phyloP scores from a whole-genome alignment of 2,888 invertebrate species.

The Cybosia mesomella region DNA sequence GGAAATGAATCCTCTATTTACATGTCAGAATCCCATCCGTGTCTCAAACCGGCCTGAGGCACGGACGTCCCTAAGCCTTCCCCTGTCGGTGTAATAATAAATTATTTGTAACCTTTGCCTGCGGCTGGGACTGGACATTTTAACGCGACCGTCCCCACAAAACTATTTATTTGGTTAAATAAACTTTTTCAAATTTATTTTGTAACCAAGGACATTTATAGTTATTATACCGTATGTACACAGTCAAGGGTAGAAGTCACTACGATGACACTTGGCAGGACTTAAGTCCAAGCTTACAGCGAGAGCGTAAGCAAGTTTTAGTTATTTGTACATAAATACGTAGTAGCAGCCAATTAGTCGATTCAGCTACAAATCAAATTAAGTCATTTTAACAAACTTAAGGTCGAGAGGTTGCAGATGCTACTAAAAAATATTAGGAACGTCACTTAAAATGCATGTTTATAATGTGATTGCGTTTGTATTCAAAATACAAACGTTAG shows the following conservation, averaged over 20 bases:
- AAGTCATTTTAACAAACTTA: too few relatives aligned
- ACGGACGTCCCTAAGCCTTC: constrained; percentile 3
- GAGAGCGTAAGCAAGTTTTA: too few relatives aligned
- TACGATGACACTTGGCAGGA: not conserved
- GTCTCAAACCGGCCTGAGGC: constrained; percentile 14
- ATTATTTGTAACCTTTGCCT: constrained; percentile 14
- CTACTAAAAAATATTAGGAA: too few relatives aligned
- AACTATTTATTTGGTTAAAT: not conserved
- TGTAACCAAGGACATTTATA: not conserved
- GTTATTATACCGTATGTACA: not conserved
- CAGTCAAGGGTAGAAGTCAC: not conserved
- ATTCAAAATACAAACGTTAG: too few relatives aligned
- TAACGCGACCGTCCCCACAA: not conserved
- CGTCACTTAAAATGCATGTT: too few relatives aligned
- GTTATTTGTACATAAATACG: not conserved
- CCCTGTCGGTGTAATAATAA: constrained; percentile 15
- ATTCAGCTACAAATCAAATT: too few relatives aligned
- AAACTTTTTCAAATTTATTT: not conserved
- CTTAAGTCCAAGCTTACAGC: too few relatives aligned
- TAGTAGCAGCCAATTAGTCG: too few relatives aligned
- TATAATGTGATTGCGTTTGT: too few relatives aligned
- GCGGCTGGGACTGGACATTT: not conserved
- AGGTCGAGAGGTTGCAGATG: too few relatives aligned
- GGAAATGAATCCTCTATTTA: constrained; percentile 11
- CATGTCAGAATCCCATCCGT: constrained; percentile 7